Evolutionary conservation across 2,797 vertebrate species (phyloP), one percentile per base, ranked within the genome.

Genomic region (Platalea minor): DNA sequence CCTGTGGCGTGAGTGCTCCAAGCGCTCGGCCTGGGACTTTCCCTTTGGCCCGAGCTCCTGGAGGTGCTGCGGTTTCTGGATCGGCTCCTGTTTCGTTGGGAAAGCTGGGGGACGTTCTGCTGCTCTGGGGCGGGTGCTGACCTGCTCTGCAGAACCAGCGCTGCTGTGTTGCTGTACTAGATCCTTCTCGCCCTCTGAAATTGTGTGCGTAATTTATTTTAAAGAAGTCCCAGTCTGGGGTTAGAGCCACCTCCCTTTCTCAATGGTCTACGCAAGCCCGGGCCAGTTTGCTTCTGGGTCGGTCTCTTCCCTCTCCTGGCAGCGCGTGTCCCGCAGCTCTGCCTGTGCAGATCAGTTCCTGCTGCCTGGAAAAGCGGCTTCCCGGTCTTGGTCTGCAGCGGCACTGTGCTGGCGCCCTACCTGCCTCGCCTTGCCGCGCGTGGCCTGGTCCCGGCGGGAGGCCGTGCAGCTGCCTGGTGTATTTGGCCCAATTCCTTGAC

Each of bases 401-500:
- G 93, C 95, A 94, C 98, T 93, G 82, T 35, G 98, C 95, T 16
- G 12, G 5, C 37, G 70, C 57, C 50, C 24, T 76, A 6, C 59
- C 39, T 59, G 35, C 35, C 37, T 7, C 3, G 14, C 46, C 28
- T 3, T 7, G 24, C 35, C 35, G 37, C 60, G 17, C 14, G 0
- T 4, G 7, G 45, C 35, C n/a, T 24, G 28, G 14, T 21, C 50
- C 0, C 1, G 6, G 5, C 3, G 1, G 54, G 35, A 35, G 54
- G 25, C 21, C 9, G 10, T 12, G 28, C 72, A n/a, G n/a, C 61
- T 51, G 33, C 31, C 37, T 15, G 13, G 8, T 2, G 2, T 25
- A 4, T 17, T 29, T 23, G 11, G 6, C 41, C 76, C 54, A 51
- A 9, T 96, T 98, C 98, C 97, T 96, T 98, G 93, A 98, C 97